Conservation (phyloP, 2,888 invertebrate species). For the Cynaeus angustus region DNA sequence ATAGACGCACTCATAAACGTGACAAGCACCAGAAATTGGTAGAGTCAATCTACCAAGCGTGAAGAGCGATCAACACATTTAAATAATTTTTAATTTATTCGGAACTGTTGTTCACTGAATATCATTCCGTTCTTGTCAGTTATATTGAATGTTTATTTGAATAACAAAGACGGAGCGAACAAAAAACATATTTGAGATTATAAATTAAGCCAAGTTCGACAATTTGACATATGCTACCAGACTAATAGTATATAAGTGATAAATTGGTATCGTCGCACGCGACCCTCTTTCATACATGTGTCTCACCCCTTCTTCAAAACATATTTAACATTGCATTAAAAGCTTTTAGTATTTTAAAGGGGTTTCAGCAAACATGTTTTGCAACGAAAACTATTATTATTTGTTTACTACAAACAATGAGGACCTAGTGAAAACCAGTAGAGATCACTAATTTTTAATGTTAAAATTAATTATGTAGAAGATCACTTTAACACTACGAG, state of each 20-base stretch:
- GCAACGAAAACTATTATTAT: conserved; percentile 5
- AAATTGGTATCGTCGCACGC: conserved; percentile 59
- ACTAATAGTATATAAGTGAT: conserved; percentile 62
- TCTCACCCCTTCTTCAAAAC: conserved; percentile 56
- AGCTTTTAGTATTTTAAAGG: conserved; percentile 43
- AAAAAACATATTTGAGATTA: conserved; percentile 22
- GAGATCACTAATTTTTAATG: no score
- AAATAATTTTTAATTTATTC: conserved; percentile 65
- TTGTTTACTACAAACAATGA: no score
- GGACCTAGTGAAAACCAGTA: no score
- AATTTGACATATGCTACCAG: conserved; percentile 60
- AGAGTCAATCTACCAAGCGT: conserved; percentile 60
- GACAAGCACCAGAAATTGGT: conserved; percentile 58
- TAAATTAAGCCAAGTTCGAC: conserved; percentile 56
- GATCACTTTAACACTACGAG: no score
- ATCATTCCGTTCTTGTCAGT: conserved; percentile 1
- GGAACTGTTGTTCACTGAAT: conserved; percentile 9
- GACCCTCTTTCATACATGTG: conserved; percentile 54
- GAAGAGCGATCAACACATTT: conserved; percentile 66
- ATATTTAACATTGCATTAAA: conserved; percentile 47
- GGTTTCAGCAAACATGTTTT: conserved; percentile 44
- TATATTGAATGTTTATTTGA: neutral
- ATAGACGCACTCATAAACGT: conserved; percentile 57
- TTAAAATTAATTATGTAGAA: no score
- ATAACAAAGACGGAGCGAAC: conserved; percentile 24